These are phyloP conservation scores for Ginglymostoma cirratum DNA, from an alignment of 2,113 vertebrate genomes.

Conservation along the genomic window DNA sequence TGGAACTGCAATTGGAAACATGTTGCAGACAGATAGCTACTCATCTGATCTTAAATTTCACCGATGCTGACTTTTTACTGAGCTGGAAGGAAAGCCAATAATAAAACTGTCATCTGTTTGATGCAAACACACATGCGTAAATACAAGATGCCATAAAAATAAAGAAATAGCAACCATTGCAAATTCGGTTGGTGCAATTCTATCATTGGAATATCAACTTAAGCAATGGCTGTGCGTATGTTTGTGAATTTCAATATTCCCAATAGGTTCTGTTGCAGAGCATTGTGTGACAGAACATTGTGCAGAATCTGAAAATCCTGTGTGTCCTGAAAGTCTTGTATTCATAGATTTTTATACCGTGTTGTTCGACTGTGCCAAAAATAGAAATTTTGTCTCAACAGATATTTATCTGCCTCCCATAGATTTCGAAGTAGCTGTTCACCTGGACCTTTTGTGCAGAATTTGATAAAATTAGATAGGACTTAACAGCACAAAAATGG, in stretches of 20 bases:
- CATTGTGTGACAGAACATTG: not conserved
- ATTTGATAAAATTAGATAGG: not conserved
- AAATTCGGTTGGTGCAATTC: not conserved
- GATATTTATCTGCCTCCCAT: slow-evolving; percentile 4
- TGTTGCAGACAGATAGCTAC: not conserved
- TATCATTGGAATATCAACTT: not conserved
- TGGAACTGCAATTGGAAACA: no score
- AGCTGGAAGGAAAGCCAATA: not conserved
- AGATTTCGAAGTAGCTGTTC: not conserved
- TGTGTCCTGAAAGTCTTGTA: not conserved
- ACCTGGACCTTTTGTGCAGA: not conserved
- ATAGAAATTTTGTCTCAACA: not conserved
- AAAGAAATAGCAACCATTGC: not conserved
- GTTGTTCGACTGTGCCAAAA: not conserved
- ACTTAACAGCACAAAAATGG: not conserved
- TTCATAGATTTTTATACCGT: not conserved
- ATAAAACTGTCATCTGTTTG: not conserved
- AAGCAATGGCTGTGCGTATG: not conserved
- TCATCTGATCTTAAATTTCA: not conserved
- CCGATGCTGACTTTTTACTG: not conserved
- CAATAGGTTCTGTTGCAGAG: not conserved
- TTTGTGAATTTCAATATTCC: slow-evolving; percentile 20
- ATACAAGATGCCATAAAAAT: not conserved
- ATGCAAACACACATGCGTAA: not conserved
- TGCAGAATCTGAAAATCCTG: not conserved